Conservation (phyloP, 2,113 vertebrate genomes). For the Solenodon paradoxus region DNA sequence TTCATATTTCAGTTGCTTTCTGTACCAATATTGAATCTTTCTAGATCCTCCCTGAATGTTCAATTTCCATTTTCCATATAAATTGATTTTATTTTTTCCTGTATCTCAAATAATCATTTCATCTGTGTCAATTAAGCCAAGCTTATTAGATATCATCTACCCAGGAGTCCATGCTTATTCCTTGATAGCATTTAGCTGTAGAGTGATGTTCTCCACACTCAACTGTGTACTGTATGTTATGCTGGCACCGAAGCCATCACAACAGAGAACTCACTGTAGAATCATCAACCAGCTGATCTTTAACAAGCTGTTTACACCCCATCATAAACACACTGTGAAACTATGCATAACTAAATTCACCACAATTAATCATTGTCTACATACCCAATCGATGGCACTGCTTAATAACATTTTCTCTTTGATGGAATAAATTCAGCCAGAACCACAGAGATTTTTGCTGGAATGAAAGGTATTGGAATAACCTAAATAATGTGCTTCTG, state of each 20-base stretch:
- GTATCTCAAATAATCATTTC: background rate
- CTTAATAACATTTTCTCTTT: background rate
- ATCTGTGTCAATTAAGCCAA: background rate
- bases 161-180: background rate
- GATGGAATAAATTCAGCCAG: background rate
- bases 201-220: background rate
- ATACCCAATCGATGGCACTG: background rate
- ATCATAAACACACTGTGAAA: background rate
- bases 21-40: background rate
- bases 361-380: background rate
- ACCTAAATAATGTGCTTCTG: background rate
- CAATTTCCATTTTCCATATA: background rate
- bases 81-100: background rate
- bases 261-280: background rate
- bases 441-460: background rate
- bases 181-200: background rate
- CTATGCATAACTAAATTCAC: background rate
- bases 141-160: background rate
- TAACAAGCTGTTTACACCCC: background rate
- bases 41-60: background rate
- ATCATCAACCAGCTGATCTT: background rate
- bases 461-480: background rate
- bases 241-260: rapidly evolving
- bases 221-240: too few relatives aligned
- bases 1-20: background rate